Percentiles rank a stretch among this genome's conserved stretches.
phyloP scores from a whole-genome alignment of 2,113 vertebrate species.

The Serilophus lunatus region DNA sequence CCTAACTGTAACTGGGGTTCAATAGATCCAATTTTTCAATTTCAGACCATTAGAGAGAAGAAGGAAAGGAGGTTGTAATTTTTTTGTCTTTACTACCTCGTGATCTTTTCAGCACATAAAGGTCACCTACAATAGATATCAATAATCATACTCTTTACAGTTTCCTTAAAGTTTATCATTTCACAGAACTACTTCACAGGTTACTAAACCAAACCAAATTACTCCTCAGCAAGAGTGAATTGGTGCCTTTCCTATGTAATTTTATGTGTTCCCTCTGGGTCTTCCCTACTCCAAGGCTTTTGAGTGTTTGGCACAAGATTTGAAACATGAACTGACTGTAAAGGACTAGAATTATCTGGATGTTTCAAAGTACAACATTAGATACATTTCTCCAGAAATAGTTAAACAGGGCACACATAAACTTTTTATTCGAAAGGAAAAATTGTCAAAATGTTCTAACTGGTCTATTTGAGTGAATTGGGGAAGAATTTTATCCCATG shows the following conservation, averaged over 20 bases:
- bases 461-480: background rate
- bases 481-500: background rate
- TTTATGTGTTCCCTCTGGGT: constrained; percentile 42
- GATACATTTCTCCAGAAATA: background rate
- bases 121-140: constrained; percentile 42
- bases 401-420: background rate
- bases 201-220: constrained; percentile 63
- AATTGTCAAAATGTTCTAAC: background rate
- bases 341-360: constrained; percentile 33
- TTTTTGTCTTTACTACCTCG: constrained; percentile 48
- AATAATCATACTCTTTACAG: constrained; percentile 58
- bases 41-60: constrained; percentile 43
- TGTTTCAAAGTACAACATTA: background rate
- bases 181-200: constrained; percentile 57
- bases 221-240: constrained; percentile 58
- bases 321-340: constrained; percentile 45
- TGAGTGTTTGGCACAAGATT: constrained; percentile 18
- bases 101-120: constrained; percentile 64
- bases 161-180: constrained; percentile 61
- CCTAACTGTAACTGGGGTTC: constrained; percentile 46
- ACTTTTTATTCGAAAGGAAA: background rate
- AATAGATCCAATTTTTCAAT: constrained; percentile 43
- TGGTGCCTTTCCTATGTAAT: constrained; percentile 61
- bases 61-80: constrained; percentile 54
- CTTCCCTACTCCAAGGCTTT: constrained; percentile 2